Base-by-base conservation (phyloP, 2,888 invertebrate species). In the Caenorhabditis drosophilae region DNA sequence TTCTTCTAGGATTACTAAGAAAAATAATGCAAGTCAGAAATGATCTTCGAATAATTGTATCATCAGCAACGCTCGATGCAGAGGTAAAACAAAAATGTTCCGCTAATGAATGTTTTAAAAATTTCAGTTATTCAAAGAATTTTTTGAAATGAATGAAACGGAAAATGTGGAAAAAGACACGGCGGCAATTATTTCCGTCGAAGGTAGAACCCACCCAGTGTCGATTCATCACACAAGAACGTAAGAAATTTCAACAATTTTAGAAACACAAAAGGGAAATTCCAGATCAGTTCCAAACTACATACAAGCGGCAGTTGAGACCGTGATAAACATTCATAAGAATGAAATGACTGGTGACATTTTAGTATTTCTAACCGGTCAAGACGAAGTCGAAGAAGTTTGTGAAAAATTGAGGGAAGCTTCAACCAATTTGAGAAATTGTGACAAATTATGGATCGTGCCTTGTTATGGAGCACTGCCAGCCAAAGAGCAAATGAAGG, bases 41-140 rank as follows among this genome's bases (percentile, higher is more conserved):
- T 9, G 82, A 83, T 63, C 68, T 83, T n/a, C 54, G 79, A 6
- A 69, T 83, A 12, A 77, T 98, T 2, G 89, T 98, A 25, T 91
- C 94, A 0, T 97, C 97, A 0, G 97, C 97, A 0, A 97, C 97
- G 0, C 89, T 96, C 79, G 93, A 98, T 85, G 96, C 95, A 0
- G 90, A 92, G 83, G 90, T 91, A 73, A 22, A n/a, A n/a, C n/a
- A n/a, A n/a, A n/a, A n/a, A n/a, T n/a, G n/a, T n/a, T n/a, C n/a
- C n/a, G n/a, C n/a, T n/a, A n/a, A n/a, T n/a, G n/a, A n/a, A n/a
- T 66, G 25, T 31, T 38, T 16, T 40, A 4, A 36, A 1, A 31
- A 40, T 57, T 69, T 48, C 51, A 77, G 73, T 36, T 77, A 4
- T 85, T 86, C 72, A 81, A 80, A 44, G 82, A 85, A 50, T 86